Evolutionary conservation across 1,140 invertebrate genomes (phyloP).

Genomic region (Neodiprion pinetum): DNA sequence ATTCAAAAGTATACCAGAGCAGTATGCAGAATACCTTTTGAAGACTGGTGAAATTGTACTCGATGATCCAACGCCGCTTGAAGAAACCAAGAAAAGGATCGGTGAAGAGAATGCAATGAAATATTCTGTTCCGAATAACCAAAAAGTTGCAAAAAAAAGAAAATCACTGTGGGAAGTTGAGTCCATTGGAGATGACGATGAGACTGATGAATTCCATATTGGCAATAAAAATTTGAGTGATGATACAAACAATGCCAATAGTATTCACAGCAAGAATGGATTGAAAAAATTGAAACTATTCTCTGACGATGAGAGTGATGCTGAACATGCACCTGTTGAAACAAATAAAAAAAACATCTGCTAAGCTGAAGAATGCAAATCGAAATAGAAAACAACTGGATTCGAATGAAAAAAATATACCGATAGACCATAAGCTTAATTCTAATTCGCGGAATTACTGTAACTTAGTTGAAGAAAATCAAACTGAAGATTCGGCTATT

Average conservation of each 20-base stretch:
- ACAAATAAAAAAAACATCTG: too few relatives aligned
- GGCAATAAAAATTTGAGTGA: conserved; percentile 11
- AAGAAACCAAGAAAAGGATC: conserved; percentile 34
- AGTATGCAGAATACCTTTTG: conserved; percentile 57
- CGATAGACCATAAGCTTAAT: too few relatives aligned
- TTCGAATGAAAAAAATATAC: too few relatives aligned
- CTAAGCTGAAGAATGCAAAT: too few relatives aligned
- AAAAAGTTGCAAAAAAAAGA: conserved; percentile 20
- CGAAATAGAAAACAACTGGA: too few relatives aligned
- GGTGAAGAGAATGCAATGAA: conserved; percentile 24
- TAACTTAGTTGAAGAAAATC: neutral
- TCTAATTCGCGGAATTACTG: neutral
- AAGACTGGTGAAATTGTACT: conserved; percentile 41
- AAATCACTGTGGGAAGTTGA: conserved; percentile 32
- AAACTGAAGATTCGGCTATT: too few relatives aligned
- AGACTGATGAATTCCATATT: conserved; percentile 21
- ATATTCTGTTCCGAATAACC: conserved; percentile 20
- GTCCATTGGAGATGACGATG: conserved; percentile 11
- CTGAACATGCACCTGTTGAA: neutral
- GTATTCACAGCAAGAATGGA: neutral
- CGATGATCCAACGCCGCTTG: conserved; percentile 33
- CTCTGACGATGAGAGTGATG: conserved; percentile 31
- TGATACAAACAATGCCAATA: neutral
- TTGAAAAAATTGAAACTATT: conserved; percentile 33
- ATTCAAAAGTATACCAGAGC: conserved; percentile 64